Evolutionary conservation across 2,888 invertebrate genomes (phyloP), one percentile per base, ranked within the genome.

Genomic region (Camptogramma bilineatum): DNA sequence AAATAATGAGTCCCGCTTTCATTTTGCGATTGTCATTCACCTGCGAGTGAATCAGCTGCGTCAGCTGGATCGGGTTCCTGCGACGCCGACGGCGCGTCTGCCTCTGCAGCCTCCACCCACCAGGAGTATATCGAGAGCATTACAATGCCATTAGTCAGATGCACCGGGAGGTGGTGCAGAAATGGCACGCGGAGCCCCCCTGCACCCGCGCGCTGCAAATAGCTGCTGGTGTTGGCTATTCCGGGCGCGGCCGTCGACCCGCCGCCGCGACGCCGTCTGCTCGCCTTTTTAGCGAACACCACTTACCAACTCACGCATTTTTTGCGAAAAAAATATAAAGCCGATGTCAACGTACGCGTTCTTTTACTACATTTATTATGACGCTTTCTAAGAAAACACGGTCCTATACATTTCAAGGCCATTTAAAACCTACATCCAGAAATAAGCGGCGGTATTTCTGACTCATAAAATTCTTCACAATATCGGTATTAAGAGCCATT

Each of bases 121-220:
- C 79, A 83, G 84, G 84, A 81, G 84, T 92, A 91, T 90, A 92
- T 91, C 83, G 86, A 88, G 91, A 88, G 86, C 90, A 91, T 92
- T 92, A 91, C 90, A 91, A 91, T 91, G 90, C 82, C 89, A 93
- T 93, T 93, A 92, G 89, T 93, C 92, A 92, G 91, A 91, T 92
- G 92, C 92, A 91, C 90, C 87, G 91, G 90, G 88, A 90, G 85
- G 79, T 89, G 90, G 82, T 91, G 92, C 91, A 91, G 89, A 92
- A 91, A 91, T 91, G 92, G 91, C 92, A 91, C 91, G 92, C 91
- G 86, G 82, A 80, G 85, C 75, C 86, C 34, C 86, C 84, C 86
- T 83, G 81, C 85, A 81, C 88, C 83, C 88, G 83, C 84, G 76
- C 79, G 88, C 89, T 88, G 92, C 92, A 91, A 92, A 92, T 91